Conservation (phyloP, 2,888 invertebrate species). For the Margaritifera margaritifera region DNA sequence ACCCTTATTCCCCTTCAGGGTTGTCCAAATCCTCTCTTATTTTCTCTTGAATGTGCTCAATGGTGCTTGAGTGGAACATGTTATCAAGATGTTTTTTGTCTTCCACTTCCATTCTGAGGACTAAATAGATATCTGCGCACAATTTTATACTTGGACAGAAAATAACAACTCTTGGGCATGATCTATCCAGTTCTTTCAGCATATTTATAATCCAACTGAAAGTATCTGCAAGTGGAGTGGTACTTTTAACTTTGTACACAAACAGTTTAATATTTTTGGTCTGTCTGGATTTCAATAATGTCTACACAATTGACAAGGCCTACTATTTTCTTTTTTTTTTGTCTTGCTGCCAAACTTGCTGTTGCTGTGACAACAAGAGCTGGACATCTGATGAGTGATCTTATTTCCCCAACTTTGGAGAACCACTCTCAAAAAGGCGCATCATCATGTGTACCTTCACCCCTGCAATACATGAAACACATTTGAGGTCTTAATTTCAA, state of each 20-base stretch:
- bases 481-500: too few relatives aligned
- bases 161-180: constrained; percentile 19
- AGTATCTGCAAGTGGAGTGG: too few relatives aligned
- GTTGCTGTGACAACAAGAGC: too few relatives aligned
- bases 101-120: constrained; percentile 7
- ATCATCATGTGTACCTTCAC: constrained; percentile 20
- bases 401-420: too few relatives aligned
- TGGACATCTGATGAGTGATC: too few relatives aligned
- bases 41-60: constrained; percentile 21
- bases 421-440: too few relatives aligned
- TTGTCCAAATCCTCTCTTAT: constrained; percentile 22
- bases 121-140: constrained; percentile 22
- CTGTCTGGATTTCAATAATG: too few relatives aligned
- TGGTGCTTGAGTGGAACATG: constrained; percentile 30
- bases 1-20: constrained; percentile 22
- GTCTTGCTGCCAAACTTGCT: too few relatives aligned
- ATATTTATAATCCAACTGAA: constrained; percentile 13
- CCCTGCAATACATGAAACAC: constrained; percentile 11
- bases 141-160: constrained; percentile 31
- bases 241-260: too few relatives aligned
- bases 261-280: too few relatives aligned
- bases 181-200: constrained; percentile 1
- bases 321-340: too few relatives aligned
- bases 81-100: constrained; percentile 9
- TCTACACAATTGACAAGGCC: too few relatives aligned